These are phyloP conservation scores for Rutpela maculata DNA, from an alignment of 2,888 invertebrate species.

Conservation along the genomic window DNA sequence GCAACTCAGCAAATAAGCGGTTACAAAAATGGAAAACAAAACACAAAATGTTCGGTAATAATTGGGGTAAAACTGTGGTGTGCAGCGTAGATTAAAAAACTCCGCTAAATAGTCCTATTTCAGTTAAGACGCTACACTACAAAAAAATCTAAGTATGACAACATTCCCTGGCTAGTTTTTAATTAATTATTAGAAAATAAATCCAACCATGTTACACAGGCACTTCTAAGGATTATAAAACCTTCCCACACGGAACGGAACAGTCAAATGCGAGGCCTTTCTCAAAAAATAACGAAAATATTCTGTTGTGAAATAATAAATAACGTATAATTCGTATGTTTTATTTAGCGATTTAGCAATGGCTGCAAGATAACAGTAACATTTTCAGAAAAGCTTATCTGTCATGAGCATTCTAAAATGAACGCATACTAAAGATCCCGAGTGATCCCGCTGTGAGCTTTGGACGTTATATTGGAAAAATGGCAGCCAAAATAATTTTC, in stretches of 20 bases:
- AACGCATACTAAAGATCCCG: too few relatives aligned
- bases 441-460: too few relatives aligned
- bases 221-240: slow-evolving; percentile 52
- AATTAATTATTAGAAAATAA: slow-evolving; percentile 45
- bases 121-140: slow-evolving; percentile 51
- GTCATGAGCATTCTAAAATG: too few relatives aligned
- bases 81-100: slow-evolving; percentile 46
- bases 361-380: too few relatives aligned
- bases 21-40: slow-evolving; percentile 57
- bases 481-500: too few relatives aligned
- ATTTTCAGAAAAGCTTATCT: too few relatives aligned
- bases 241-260: slow-evolving; percentile 37
- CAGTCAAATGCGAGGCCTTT: slow-evolving; percentile 47
- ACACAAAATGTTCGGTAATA: slow-evolving; percentile 57
- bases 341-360: too few relatives aligned
- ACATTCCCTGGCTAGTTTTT: slow-evolving; percentile 54
- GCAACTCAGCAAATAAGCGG: slow-evolving; percentile 69
- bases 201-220: slow-evolving; percentile 54
- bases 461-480: too few relatives aligned
- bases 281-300: not conserved
- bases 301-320: too few relatives aligned
- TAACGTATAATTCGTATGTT: too few relatives aligned
- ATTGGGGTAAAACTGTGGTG: slow-evolving; percentile 54
- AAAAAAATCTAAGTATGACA: slow-evolving; percentile 48
- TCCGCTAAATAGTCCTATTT: slow-evolving; percentile 39